Evolutionary conservation across 2,888 invertebrate genomes (phyloP), one percentile per base, ranked within the genome.

Genomic region (Leptinotarsa haldemani): DNA sequence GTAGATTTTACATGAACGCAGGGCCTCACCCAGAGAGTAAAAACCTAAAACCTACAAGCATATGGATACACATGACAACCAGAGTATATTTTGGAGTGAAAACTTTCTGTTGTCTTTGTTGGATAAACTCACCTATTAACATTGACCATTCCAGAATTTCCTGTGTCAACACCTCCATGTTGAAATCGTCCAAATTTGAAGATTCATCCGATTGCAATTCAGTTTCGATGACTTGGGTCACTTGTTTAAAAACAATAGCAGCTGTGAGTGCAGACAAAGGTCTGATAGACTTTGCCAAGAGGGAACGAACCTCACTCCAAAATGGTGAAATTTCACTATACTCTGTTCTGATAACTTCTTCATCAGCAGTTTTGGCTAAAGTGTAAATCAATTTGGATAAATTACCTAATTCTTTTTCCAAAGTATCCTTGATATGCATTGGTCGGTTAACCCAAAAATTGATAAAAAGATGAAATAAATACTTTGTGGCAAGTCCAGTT

Each of bases 101-200:
- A 40, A 2, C 1, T 9, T 2, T 40, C 9, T 40, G 40, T 40
- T 40, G 9, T 40, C 40, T 12, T 40, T 40, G 40, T 9, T 40
- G 7, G 40, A 40, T 7, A 12, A 9, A 40, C 56, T 72, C 74
- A 70, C 94, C 95, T 56, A 96, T 94, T 1, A 97, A 88, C 65
- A 96, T 88, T 18, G 94, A 94, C 95, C 97, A 97, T 84, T 94
- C 93, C 58, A 96, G 94, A 81, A 93, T 92, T 84, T 97, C 97
- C 79, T 94, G 92, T 1, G 95, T 94, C 69, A 97, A 91, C 61
- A 90, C 88, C 65, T 90, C 92, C 63, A 86, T 83, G 78, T 80
- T 81, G 47, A 84, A 81, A 74, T 85, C 87, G 84, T 88, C 86
- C 84, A 82, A 72, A 72, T 81, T 81, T 25, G 79, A 78, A 15